A percentile compares a stretch with the other conserved stretches of the same genome.
Conservation (phyloP, 2,797 vertebrate species). For the Furcifer pardalis region DNA sequence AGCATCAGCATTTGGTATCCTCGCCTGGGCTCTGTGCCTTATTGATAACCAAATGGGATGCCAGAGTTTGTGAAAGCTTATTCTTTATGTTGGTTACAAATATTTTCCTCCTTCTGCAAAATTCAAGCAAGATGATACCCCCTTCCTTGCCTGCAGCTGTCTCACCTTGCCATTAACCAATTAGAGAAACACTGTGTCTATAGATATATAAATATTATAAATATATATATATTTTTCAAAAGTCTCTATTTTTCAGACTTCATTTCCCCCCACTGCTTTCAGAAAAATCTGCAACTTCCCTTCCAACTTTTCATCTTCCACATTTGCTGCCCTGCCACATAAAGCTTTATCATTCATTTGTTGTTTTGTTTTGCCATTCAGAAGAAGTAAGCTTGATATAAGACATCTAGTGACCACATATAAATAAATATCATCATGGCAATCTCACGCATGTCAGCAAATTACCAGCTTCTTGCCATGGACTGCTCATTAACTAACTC, state of each 20-base stretch:
- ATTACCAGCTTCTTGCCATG: conserved; percentile 35
- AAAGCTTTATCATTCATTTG: conserved; percentile 49
- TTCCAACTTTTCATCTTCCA: conserved; percentile 27
- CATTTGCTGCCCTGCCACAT: conserved; percentile 57
- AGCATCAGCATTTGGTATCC: background rate
- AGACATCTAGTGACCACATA: conserved; percentile 39
- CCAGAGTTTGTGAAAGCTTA: conserved; percentile 43
- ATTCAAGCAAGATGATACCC: conserved; percentile 59
- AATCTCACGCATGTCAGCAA: conserved; percentile 39
- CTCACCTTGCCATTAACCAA: conserved; percentile 61
- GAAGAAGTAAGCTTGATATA: conserved; percentile 50
- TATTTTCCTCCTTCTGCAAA: conserved; percentile 72
- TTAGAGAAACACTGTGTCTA: conserved; percentile 74
- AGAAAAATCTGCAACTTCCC: background rate
- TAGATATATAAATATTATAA: conserved; percentile 75
- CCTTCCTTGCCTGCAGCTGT: conserved; percentile 55
- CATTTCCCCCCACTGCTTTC: conserved; percentile 45
- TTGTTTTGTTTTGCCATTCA: conserved; percentile 63
- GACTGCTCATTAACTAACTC: conserved; percentile 49
- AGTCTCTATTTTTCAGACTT: conserved; percentile 75
- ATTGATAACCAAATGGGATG: background rate
- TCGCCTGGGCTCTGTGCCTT: background rate
- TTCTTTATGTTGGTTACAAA: conserved; percentile 48
- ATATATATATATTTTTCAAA: conserved; percentile 72
- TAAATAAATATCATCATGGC: conserved; percentile 46